These are phyloP conservation scores for Pogonophryne albipinna DNA, from an alignment of 2,797 vertebrate genomes.

Conservation along the genomic window DNA sequence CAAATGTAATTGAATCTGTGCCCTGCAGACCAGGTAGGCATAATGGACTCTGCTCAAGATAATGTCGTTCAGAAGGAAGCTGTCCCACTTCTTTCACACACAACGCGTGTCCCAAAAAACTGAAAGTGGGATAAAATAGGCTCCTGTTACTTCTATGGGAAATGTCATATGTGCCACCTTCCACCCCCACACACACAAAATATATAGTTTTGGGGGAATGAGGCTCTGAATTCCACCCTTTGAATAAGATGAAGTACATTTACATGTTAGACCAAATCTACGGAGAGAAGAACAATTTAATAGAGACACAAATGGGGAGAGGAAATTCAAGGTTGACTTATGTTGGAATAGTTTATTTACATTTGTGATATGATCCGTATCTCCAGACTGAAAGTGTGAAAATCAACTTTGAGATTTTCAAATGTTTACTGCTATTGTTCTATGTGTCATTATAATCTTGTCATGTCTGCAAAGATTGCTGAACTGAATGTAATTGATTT, in stretches of 20 bases:
- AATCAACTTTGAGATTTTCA: slow-evolving; percentile 36
- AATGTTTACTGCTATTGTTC: slow-evolving; percentile 33
- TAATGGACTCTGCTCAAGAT: slow-evolving; percentile 64
- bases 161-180: slow-evolving; percentile 7
- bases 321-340: slow-evolving; percentile 23
- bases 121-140: slow-evolving; percentile 26
- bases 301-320: slow-evolving; percentile 17
- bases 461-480: slow-evolving; percentile 34
- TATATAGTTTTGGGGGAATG: not conserved
- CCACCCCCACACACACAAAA: too few relatives aligned
- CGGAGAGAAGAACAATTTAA: slow-evolving; percentile 19
- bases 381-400: slow-evolving; percentile 25
- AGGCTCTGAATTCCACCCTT: slow-evolving; percentile 28
- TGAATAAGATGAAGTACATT: slow-evolving; percentile 22
- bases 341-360: slow-evolving; percentile 39
- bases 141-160: slow-evolving; percentile 16
- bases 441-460: slow-evolving; percentile 46
- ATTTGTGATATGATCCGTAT: slow-evolving; percentile 31
- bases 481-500: slow-evolving; percentile 46
- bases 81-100: slow-evolving; percentile 42
- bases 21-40: slow-evolving; percentile 34
- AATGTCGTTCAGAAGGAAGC: slow-evolving; percentile 65
- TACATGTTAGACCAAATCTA: slow-evolving; percentile 24
- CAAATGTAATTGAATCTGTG: slow-evolving; percentile 28
- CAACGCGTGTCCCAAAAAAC: slow-evolving; percentile 50